Percentiles rank a stretch among this genome's conserved stretches.
Evolutionary conservation across 2,113 vertebrate genomes (phyloP).

Genomic region (Isichthys henryi): DNA sequence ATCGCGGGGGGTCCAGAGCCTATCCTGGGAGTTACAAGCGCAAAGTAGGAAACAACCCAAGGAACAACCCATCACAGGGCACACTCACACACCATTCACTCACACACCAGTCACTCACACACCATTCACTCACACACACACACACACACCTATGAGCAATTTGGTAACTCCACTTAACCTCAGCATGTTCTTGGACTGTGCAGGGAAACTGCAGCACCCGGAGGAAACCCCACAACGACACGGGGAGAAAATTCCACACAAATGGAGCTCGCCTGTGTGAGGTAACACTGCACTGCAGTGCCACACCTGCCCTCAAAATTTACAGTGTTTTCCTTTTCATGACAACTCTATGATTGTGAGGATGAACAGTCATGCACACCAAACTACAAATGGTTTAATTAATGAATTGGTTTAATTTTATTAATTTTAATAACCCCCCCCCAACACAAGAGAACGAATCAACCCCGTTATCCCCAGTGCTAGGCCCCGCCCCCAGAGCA

Average conservation of each 20-base stretch:
- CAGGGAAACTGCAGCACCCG: neutral
- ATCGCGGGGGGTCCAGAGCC: neutral
- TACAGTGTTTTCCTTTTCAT: too few species aligned
- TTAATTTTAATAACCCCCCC: neutral
- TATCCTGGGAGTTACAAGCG: neutral
- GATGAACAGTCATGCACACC: neutral
- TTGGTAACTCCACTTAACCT: too few species aligned
- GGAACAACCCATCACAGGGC: neutral
- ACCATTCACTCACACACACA: neutral
- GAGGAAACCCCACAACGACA: neutral
- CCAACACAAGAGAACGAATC: neutral
- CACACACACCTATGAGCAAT: neutral
- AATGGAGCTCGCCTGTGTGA: neutral
- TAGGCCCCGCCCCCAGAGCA: conserved; percentile 21
- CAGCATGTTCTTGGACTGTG: too few species aligned
- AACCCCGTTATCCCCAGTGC: neutral
- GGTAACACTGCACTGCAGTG: neutral
- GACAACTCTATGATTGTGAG: neutral
- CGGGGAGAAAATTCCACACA: neutral
- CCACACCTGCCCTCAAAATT: too few species aligned
- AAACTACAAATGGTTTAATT: neutral
- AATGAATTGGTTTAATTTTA: too few species aligned
- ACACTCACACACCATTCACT: neutral
- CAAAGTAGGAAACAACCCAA: neutral
- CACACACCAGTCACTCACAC: too few species aligned